phyloP scores from a whole-genome alignment of 2,797 vertebrate species.

The Protosalanx chinensis region DNA sequence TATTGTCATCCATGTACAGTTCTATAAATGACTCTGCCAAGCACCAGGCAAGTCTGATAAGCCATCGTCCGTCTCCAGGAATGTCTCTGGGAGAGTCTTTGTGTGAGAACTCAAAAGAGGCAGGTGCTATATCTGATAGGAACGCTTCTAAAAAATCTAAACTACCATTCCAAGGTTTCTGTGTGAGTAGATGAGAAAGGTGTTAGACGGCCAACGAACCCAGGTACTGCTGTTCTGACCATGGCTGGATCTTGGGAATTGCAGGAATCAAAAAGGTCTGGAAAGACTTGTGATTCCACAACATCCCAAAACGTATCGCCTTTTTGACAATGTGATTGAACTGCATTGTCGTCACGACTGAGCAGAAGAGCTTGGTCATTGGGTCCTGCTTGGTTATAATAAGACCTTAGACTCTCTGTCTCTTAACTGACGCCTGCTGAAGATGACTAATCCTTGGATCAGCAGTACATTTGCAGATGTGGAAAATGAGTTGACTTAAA shows the following conservation, averaged over 20 bases:
- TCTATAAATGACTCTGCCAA: conserved; percentile 49
- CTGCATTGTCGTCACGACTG: neutral
- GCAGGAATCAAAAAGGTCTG: neutral
- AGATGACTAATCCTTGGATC: conserved; percentile 30
- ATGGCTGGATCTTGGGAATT: conserved; percentile 31
- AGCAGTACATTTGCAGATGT: conserved; percentile 24
- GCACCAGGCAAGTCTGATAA: conserved; percentile 63
- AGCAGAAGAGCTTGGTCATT: too few relatives aligned
- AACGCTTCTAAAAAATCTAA: neutral
- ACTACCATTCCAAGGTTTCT: neutral
- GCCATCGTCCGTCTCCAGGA: neutral
- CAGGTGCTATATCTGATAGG: neutral
- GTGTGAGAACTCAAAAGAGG: neutral
- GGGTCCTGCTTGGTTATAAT: neutral
- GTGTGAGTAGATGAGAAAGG: neutral
- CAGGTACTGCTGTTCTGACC: conserved; percentile 55
- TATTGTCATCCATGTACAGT: conserved; percentile 48
- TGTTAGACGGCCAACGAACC: conserved; percentile 44
- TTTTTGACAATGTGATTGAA: neutral
- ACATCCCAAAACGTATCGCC: neutral
- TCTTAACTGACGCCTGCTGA: conserved; percentile 15
- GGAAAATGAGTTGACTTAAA: conserved; percentile 49
- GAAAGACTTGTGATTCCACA: conserved; percentile 5
- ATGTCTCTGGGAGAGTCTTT: neutral
- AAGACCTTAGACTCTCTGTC: neutral